Evolutionary conservation across 1,140 invertebrate species (phyloP), one percentile per base, ranked within the genome.

Genomic region (Dermatophagoides farinae): DNA sequence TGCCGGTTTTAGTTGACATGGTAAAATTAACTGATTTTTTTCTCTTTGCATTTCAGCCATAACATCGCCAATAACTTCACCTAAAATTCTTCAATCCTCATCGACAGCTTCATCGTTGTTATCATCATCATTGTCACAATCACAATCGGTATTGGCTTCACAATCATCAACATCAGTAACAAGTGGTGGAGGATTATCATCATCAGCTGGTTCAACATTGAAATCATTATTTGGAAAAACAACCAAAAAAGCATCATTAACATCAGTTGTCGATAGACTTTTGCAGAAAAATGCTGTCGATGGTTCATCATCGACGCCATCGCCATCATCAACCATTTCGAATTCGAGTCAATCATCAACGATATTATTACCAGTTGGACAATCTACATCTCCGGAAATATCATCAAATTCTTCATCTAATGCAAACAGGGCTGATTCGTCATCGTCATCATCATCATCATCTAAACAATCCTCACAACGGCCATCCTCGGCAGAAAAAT

Each of bases 221-320:
- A 50, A 50, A 23, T n/a, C 47, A 25, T 12, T 23, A 12, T 31
- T 31, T 31, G 31, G 31, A 31, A 31, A 31, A 31, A 31, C 31
- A 31, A 50, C 18, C 2, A 50, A 50, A 25, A 51, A 87, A 70
- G 80, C 82, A 47, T 86, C 83, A 0, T 72, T 89, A 5, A 85
- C 80, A 61, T 85, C 85, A 0, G 84, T 91, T 0, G 85, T 89
- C 60, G 86, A 89, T 67, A 88, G 88, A 68, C 69, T 91, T 11
- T 84, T 64, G n/a, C 68, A 31, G 16, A 62, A 47, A 2, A 50
- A 50, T 50, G 14, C 14, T 22, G 20, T 20, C n/a, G 47, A 50
- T 25, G 23, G 47, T 50, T 8, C 47, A 25, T 20, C 47, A 18
- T n/a, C 47, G 5, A 8, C 12, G 5, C 5, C 47, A 6, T 43